Evolutionary conservation across 1,140 invertebrate species (phyloP).

Genomic region (Lepidostoma basale): DNA sequence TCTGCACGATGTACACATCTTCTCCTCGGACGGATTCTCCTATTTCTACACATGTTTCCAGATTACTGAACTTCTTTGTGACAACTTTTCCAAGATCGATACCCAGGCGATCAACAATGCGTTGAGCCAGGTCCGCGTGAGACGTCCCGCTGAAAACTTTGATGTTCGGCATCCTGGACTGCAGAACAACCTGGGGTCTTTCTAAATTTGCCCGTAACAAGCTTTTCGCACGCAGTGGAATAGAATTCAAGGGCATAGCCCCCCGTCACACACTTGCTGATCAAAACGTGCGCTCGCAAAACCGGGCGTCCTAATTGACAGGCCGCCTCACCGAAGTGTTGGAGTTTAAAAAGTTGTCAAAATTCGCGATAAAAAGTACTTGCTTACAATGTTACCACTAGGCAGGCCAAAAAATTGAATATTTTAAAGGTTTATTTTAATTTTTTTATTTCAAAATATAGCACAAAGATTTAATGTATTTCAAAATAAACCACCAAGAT

Average conservation of each 20-base stretch:
- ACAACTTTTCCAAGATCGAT: slow-evolving; percentile 97
- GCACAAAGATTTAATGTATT: background rate
- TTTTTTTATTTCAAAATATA: background rate
- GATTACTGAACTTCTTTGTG: slow-evolving; percentile 99
- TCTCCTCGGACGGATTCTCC: slow-evolving; percentile 98
- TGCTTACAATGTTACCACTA: no score
- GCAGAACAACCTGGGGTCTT: slow-evolving; percentile 42
- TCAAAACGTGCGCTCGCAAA: slow-evolving; percentile 34
- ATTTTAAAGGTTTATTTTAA: background rate
- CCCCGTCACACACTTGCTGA: slow-evolving; percentile 36
- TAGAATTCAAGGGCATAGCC: slow-evolving; percentile 37
- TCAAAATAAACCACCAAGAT: no score
- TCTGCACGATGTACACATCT: slow-evolving; percentile 99
- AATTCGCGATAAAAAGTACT: background rate
- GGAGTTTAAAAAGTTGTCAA: background rate
- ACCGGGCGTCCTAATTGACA: slow-evolving; percentile 35
- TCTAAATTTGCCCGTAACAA: slow-evolving; percentile 24
- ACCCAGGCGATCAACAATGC: slow-evolving; percentile 94
- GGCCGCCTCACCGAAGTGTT: background rate
- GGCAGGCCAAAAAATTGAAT: no score
- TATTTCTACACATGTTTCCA: slow-evolving; percentile 99
- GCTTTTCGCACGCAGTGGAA: slow-evolving; percentile 28
- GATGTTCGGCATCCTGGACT: slow-evolving; percentile 88
- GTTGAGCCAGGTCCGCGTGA: slow-evolving; percentile 93
- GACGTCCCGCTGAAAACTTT: slow-evolving; percentile 98